A percentile compares a stretch with the other conserved stretches of the same genome.
phyloP scores from a whole-genome alignment of 2,888 invertebrate species.

The Tanaodytes sp. region DNA sequence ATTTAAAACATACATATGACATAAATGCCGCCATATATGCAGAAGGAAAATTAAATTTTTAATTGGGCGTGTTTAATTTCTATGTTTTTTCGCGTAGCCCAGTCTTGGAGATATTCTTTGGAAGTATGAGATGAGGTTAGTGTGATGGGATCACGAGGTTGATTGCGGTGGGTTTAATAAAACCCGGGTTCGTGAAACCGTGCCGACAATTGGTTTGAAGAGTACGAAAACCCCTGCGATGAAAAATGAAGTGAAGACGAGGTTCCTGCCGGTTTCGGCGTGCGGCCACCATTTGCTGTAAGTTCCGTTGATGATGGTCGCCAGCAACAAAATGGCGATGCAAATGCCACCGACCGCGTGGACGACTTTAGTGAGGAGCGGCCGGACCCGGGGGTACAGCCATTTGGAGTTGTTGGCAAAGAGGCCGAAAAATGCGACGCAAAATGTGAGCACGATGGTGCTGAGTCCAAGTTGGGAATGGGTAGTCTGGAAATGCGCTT shows the following conservation, averaged over 20 bases:
- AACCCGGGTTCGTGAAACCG: conserved; percentile 61
- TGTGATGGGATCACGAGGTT: conserved; percentile 20
- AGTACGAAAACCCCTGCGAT: conserved; percentile 64
- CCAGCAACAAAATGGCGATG: conserved; percentile 62
- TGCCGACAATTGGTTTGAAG: conserved; percentile 65
- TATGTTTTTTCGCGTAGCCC: too few relatives aligned
- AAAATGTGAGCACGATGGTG: conserved; percentile 60
- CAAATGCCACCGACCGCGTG: conserved; percentile 66
- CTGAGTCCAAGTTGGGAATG: conserved; percentile 65
- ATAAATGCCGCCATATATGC: too few relatives aligned
- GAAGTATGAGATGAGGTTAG: conserved; percentile 11
- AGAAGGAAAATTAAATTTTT: too few relatives aligned
- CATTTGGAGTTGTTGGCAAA: conserved; percentile 65
- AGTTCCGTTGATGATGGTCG: conserved; percentile 65
- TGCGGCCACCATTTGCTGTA: conserved; percentile 61
- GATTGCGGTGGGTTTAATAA: conserved; percentile 56
- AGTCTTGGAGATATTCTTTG: conserved; percentile 44
- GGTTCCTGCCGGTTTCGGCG: conserved; percentile 58
- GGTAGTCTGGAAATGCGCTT: conserved; percentile 60
- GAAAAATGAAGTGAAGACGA: conserved; percentile 63
- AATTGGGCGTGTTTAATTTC: too few relatives aligned
- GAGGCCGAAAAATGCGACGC: conserved; percentile 62
- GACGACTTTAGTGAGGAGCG: conserved; percentile 64
- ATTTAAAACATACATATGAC: too few relatives aligned
- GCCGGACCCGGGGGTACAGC: conserved; percentile 65